Evolutionary conservation across 2,888 invertebrate species (phyloP).

Genomic region (Drosophila ezoana): DNA sequence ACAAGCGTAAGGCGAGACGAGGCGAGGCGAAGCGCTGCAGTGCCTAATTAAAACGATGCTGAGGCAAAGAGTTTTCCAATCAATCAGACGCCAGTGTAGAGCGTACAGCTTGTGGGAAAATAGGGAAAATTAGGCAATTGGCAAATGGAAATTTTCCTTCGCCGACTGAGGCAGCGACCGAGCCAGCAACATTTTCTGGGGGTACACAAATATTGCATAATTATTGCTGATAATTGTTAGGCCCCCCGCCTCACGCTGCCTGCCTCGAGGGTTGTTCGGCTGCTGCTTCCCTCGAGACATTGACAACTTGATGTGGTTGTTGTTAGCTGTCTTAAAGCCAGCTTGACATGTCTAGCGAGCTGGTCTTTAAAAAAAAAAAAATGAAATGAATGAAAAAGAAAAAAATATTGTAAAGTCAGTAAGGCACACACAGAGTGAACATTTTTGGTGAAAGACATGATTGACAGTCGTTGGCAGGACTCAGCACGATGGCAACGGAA

Average conservation of each 20-base stretch:
- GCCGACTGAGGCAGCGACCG: slow-evolving; percentile 25
- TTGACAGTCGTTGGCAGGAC: slow-evolving; percentile 70
- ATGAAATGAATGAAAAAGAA: neutral
- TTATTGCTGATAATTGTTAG: slow-evolving; percentile 73
- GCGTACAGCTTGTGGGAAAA: slow-evolving; percentile 56
- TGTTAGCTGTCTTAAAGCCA: slow-evolving; percentile 69
- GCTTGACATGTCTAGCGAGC: slow-evolving; percentile 57
- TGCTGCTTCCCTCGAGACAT: slow-evolving; percentile 44
- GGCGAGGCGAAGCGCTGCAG: slow-evolving; percentile 28
- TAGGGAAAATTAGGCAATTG: slow-evolving; percentile 80
- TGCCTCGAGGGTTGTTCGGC: slow-evolving; percentile 61
- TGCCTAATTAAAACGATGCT: slow-evolving; percentile 70
- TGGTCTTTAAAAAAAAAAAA: slow-evolving; percentile 34
- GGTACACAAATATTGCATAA: slow-evolving; percentile 70
- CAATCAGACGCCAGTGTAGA: slow-evolving; percentile 67
- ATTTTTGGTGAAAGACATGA: slow-evolving; percentile 63
- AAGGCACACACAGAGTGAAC: slow-evolving; percentile 56
- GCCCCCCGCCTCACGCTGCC: slow-evolving; percentile 14
- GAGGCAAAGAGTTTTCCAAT: slow-evolving; percentile 70
- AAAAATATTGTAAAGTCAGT: slow-evolving; percentile 63
- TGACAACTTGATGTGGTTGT: slow-evolving; percentile 71
- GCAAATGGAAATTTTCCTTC: slow-evolving; percentile 59
- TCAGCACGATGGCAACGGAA: slow-evolving; percentile 73
- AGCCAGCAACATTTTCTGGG: slow-evolving; percentile 16
- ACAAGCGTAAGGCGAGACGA: slow-evolving; percentile 34